Conservation (phyloP, 2,113 vertebrate genomes). For the Nerophis ophidion region DNA sequence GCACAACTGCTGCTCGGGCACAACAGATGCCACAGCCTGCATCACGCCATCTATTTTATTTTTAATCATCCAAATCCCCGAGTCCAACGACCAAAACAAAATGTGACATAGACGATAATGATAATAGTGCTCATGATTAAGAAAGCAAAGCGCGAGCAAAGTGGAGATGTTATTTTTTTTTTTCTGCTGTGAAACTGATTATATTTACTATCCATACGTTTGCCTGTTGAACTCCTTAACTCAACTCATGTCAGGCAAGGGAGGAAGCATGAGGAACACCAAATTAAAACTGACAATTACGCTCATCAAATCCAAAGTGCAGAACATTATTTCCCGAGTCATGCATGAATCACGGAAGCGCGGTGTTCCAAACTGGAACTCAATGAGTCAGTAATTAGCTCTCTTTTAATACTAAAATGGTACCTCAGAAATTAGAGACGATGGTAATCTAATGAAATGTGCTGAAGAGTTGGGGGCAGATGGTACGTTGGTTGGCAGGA, state of each 20-base stretch:
- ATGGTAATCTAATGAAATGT: conserved; percentile 38
- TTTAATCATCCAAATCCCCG: conserved; percentile 67
- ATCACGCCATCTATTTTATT: conserved; percentile 62
- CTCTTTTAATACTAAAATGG: conserved; percentile 34
- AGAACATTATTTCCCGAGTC: conserved; percentile 13
- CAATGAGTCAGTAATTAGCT: conserved; percentile 41
- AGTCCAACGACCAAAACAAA: conserved; percentile 70
- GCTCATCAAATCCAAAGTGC: conserved; percentile 12
- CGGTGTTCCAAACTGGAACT: conserved; percentile 3
- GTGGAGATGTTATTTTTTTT: conserved; percentile 56
- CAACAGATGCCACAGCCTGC: conserved; percentile 59
- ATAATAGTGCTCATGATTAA: conserved; percentile 72
- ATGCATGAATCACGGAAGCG: conserved; percentile 16
- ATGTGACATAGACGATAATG: conserved; percentile 66
- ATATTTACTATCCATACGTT: conserved; percentile 69
- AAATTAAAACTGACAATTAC: conserved; percentile 13
- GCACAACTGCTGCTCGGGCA: conserved; percentile 48
- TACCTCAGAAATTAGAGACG: conserved; percentile 47
- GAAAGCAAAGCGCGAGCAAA: conserved; percentile 58
- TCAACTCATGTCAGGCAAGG: conserved; percentile 38
- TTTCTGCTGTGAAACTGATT: conserved; percentile 50
- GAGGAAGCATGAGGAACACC: conserved; percentile 20
- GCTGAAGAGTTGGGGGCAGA: conserved; percentile 63
- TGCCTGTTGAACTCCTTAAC: conserved; percentile 60
- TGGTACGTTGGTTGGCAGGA: conserved; percentile 40